phyloP scores from a whole-genome alignment of 1,140 invertebrate genomes.

The Pseudomyrmex sp. region DNA sequence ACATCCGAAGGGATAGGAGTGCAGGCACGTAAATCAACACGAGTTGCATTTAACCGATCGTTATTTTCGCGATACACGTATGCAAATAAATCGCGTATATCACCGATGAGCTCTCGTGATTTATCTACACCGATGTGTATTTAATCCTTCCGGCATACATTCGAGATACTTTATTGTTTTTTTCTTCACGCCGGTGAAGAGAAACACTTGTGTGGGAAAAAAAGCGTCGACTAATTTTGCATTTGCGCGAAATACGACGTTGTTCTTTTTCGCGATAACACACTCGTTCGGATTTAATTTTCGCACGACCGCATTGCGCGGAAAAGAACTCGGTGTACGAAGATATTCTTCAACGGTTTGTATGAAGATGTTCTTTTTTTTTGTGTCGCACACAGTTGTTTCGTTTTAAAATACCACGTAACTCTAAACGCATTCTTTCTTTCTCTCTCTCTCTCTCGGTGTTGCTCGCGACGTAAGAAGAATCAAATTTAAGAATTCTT shows the following conservation, averaged over 20 bases:
- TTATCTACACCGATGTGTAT: background rate
- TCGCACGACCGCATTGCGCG: no score
- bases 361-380: background rate
- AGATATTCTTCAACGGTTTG: background rate
- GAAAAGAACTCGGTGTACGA: background rate
- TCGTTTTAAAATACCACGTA: background rate
- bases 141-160: background rate
- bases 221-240: no score
- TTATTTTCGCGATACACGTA: background rate
- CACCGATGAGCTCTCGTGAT: background rate
- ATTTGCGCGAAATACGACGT: no score
- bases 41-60: slow-evolving; percentile 20
- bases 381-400: background rate
- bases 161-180: no score
- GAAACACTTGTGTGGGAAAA: no score
- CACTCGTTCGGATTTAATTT: no score
- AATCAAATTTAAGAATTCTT: slow-evolving; percentile 48
- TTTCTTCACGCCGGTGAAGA: no score
- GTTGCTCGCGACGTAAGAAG: background rate
- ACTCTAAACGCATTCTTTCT: no score
- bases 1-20: background rate
- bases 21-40: slow-evolving; percentile 14
- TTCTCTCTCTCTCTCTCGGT: background rate
- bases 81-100: slow-evolving; percentile 26
- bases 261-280: no score